Percentiles rank a stretch among this genome's conserved stretches.
phyloP scores from a whole-genome alignment of 2,888 invertebrate species.

The Drosophila heteroneura region DNA sequence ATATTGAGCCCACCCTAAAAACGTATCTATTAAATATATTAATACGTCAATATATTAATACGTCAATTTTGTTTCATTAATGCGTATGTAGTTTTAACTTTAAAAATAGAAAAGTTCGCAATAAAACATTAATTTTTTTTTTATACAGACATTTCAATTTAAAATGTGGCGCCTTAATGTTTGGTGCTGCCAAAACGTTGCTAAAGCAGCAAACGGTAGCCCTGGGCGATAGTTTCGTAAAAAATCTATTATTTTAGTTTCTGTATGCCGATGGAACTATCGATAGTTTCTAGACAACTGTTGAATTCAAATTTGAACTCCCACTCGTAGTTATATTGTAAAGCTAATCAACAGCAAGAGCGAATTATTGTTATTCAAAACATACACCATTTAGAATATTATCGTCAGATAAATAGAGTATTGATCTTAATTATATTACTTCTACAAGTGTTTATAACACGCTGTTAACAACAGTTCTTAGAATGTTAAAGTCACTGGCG shows the following conservation, averaged over 20 bases:
- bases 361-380: background rate
- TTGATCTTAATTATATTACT: background rate
- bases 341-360: background rate
- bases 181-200: constrained; percentile 2
- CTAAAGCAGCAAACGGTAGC: background rate
- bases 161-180: constrained; percentile 2
- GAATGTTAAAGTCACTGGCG: constrained; percentile 6
- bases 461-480: constrained; percentile 32
- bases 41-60: background rate
- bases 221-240: background rate
- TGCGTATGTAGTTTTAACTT: background rate
- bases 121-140: background rate
- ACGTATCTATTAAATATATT: background rate
- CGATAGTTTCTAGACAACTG: constrained; percentile 10
- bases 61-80: background rate
- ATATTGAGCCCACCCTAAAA: background rate
- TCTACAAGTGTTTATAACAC: too few relatives aligned
- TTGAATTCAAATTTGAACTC: constrained; percentile 16
- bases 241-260: background rate
- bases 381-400: background rate
- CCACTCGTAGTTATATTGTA: too few relatives aligned
- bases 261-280: background rate
- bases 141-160: background rate
- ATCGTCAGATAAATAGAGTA: background rate
- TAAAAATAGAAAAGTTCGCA: background rate